Conservation (phyloP, 2,113 vertebrate species). For the Sander vitreus region DNA sequence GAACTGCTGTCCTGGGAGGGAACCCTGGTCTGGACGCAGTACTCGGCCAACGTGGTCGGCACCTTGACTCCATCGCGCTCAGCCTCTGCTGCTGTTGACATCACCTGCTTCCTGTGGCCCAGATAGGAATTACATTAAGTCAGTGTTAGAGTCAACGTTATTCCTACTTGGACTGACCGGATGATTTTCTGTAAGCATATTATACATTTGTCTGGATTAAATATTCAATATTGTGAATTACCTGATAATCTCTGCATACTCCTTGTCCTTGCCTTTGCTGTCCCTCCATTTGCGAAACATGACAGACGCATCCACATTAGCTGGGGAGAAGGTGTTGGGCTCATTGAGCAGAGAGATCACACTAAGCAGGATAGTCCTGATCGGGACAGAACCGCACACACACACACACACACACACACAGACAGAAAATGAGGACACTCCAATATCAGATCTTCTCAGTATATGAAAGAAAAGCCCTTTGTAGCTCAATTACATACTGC, state of each 20-base stretch:
- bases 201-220: neutral
- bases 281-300: conserved; percentile 99
- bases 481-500: conserved; percentile 39
- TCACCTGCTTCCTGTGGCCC: conserved; percentile 91
- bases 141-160: neutral
- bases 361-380: conserved; percentile 90
- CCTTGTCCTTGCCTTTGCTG: conserved; percentile 99
- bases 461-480: conserved; percentile 16
- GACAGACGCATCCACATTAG: conserved; percentile 97
- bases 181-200: neutral
- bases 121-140: neutral
- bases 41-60: conserved; percentile 97
- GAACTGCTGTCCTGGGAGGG: conserved; percentile 99
- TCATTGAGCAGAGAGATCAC: conserved; percentile 99
- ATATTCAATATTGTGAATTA: conserved; percentile 58
- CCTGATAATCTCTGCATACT: conserved; percentile 98
- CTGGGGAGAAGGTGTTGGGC: conserved; percentile 98
- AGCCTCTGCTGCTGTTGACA: conserved; percentile 95
- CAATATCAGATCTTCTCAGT: neutral
- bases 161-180: neutral
- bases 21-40: conserved; percentile 99
- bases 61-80: conserved; percentile 98
- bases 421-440: conserved; percentile 13
- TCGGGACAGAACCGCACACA: neutral
- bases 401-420: neutral